These are phyloP conservation scores for Hippopotamus amphibius DNA, from an alignment of 2,113 vertebrate species.

Conservation along the genomic window DNA sequence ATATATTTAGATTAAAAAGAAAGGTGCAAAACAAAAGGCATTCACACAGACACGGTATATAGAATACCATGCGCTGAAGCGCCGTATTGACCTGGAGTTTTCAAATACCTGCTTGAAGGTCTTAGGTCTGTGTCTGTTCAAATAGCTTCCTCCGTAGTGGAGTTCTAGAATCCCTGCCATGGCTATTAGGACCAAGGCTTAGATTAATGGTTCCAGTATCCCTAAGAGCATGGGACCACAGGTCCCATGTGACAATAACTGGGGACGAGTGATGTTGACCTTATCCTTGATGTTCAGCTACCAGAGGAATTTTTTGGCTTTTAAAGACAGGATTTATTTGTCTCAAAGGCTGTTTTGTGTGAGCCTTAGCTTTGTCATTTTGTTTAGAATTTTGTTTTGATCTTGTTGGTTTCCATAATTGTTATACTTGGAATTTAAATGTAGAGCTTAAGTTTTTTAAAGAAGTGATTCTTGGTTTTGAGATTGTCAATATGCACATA, in stretches of 20 bases:
- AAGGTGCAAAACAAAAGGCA: slow-evolving; percentile 10
- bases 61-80: neutral
- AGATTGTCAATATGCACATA: slow-evolving; percentile 26
- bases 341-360: neutral
- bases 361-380: slow-evolving; percentile 50
- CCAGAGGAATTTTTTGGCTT: neutral
- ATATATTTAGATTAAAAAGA: slow-evolving; percentile 9
- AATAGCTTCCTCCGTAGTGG: neutral
- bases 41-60: neutral
- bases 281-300: slow-evolving; percentile 6
- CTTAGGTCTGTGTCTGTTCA: neutral
- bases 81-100: neutral
- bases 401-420: slow-evolving; percentile 28
- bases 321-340: slow-evolving; percentile 11
- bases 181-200: neutral
- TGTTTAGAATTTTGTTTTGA: slow-evolving; percentile 55
- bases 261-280: neutral
- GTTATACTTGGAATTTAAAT: slow-evolving; percentile 63
- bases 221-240: neutral
- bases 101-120: neutral
- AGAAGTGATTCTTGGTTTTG: slow-evolving; percentile 51
- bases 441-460: slow-evolving; percentile 22
- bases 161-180: neutral
- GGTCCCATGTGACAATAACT: neutral
- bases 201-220: neutral